These are phyloP conservation scores for Callocephalon fimbriatum DNA, from an alignment of 2,113 vertebrate species.

Conservation along the genomic window DNA sequence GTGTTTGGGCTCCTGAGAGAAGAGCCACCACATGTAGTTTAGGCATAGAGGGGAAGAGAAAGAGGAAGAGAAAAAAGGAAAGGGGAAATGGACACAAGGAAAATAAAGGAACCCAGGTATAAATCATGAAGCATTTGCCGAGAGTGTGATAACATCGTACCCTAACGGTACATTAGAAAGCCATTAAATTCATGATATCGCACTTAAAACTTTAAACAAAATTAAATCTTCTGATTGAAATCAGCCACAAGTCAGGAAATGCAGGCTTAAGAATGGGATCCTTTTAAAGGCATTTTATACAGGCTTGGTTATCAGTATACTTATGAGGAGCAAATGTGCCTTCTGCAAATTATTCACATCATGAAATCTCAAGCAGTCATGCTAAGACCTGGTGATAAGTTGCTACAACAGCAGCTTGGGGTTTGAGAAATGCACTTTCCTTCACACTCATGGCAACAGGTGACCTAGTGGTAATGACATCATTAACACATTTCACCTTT, in stretches of 20 bases:
- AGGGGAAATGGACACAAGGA: not conserved
- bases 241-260: not conserved
- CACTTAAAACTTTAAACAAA: not conserved
- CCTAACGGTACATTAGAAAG: not conserved
- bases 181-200: not conserved
- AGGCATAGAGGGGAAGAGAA: not conserved
- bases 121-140: not conserved
- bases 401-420: constrained; percentile 3
- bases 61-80: not conserved
- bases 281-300: not conserved
- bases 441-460: not conserved
- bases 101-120: not conserved
- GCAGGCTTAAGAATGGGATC: not conserved
- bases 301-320: not conserved
- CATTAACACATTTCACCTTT: constrained; percentile 64
- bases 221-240: not conserved
- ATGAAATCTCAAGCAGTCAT: not conserved
- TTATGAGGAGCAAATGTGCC: not conserved
- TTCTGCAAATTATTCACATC: not conserved
- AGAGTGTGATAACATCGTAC: not conserved
- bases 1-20: not conserved
- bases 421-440: constrained; percentile 17
- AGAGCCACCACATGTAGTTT: not conserved
- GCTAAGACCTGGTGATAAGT: constrained; percentile 25
- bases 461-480: constrained; percentile 59